These are phyloP conservation scores for Magallana gigas DNA, from an alignment of 1,140 invertebrate species.

Conservation along the genomic window DNA sequence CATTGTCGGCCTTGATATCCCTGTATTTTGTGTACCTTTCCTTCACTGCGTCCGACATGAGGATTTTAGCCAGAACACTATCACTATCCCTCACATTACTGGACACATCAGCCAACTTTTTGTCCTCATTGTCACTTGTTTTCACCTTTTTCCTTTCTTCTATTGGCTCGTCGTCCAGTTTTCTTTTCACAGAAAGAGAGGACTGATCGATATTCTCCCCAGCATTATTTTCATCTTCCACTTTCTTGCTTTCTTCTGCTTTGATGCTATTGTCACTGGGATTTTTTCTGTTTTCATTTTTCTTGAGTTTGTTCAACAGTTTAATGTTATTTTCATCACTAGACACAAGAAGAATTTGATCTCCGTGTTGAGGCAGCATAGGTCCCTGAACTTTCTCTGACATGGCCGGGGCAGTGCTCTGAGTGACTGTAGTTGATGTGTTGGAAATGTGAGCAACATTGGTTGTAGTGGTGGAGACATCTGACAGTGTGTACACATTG, in stretches of 20 bases:
- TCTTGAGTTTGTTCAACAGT: conserved; percentile 9
- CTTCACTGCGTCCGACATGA: not conserved
- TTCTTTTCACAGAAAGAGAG: not conserved
- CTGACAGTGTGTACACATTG: not conserved
- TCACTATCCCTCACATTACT: not conserved
- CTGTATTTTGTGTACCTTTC: conserved; percentile 12
- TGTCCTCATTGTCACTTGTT: conserved; percentile 23
- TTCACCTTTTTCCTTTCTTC: conserved; percentile 20
- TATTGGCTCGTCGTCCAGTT: not conserved
- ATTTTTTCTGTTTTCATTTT: not conserved
- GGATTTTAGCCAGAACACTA: conserved; percentile 32
- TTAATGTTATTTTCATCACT: conserved; percentile 23
- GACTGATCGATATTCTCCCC: no score
- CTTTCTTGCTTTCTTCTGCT: not conserved
- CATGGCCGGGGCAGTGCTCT: not conserved
- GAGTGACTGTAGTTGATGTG: not conserved
- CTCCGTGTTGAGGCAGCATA: not conserved
- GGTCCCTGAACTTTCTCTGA: conserved; percentile 17
- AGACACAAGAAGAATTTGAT: conserved; percentile 32
- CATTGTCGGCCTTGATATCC: not conserved
- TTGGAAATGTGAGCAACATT: not conserved
- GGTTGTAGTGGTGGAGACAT: conserved; percentile 36
- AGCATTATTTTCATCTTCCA: not conserved
- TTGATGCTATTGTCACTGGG: conserved; percentile 1
- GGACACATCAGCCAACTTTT: not conserved